Conservation (phyloP, 2,797 vertebrate species). For the Picus viridis region DNA sequence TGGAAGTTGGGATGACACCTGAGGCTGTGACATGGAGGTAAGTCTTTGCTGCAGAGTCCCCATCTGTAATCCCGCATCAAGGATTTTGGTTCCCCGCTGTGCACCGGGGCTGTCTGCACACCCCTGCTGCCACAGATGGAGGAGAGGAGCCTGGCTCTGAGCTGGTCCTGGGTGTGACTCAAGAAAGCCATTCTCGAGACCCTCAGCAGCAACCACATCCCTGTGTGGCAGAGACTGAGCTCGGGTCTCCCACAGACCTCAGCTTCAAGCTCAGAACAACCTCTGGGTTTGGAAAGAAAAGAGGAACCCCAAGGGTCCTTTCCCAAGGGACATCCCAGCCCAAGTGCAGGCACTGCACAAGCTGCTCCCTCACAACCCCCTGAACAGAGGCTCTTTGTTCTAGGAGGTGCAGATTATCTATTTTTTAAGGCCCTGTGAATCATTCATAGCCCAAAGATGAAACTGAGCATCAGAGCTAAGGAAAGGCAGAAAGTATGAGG, state of each 20-base stretch:
- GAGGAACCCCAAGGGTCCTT: constrained; percentile 7
- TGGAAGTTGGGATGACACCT: not conserved
- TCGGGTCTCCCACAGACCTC: constrained; percentile 23
- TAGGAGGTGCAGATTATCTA: constrained; percentile 69
- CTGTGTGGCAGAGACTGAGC: not conserved
- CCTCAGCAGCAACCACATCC: not conserved
- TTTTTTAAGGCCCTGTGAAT: constrained; percentile 74
- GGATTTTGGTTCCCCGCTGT: not conserved
- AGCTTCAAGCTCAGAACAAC: constrained; percentile 49
- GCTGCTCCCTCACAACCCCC: constrained; percentile 17
- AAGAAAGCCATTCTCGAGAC: not conserved
- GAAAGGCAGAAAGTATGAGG: not conserved
- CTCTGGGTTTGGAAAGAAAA: constrained; percentile 69
- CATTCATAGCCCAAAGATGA: constrained; percentile 75
- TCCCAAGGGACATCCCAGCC: constrained; percentile 36
- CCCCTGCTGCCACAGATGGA: not conserved
- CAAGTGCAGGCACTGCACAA: constrained; percentile 10
- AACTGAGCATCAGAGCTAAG: constrained; percentile 46
- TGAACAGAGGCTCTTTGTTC: constrained; percentile 69
- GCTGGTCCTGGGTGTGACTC: not conserved
- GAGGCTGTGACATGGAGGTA: constrained; percentile 39
- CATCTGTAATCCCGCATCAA: not conserved
- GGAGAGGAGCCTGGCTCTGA: not conserved
- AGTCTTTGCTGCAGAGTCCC: constrained; percentile 16
- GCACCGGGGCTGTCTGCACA: not conserved